Evolutionary conservation across 2,888 invertebrate species (phyloP), one percentile per base, ranked within the genome.

Genomic region (Hipparchia semele): DNA sequence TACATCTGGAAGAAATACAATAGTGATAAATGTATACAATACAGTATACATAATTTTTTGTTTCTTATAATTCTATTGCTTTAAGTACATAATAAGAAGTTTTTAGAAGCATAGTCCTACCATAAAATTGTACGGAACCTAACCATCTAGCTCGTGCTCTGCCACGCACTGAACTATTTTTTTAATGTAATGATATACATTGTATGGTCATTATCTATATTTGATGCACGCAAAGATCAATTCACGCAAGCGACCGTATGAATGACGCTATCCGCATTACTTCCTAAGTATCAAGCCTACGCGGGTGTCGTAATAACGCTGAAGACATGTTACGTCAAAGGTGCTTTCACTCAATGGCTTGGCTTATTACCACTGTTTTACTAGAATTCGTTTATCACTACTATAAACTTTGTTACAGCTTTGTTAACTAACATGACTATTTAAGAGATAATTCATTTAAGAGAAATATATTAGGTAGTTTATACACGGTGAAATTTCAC

Each of bases 191-290:
- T 65, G 49, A 49, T 33, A 13, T 12, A 6, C 65, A 23, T 13
- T 53, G 65, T 23, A 9, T 12, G 10, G 58, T 58, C 58, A 23
- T 67, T 46, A 67, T n/a, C 13, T 58, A 46, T 46, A 46, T 58
- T 58, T 58, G 23, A 45, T 67, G 58, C 46, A 67, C 67, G 54
- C 39, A 56, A 54, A 54, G 54, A 51, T 65, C 23, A 64, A 33
- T 33, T 77, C 74, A 69, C 74, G 68, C 69, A 75, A 79, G 68
- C 13, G 33, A 12, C 59, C 12, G n/a, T n/a, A n/a, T n/a, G 49
- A 45, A 56, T 60, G 56, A 61, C 66, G 71, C 67, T 65, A 56
- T 68, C 12, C 64, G 61, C 64, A 67, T 70, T 56, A 61, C 60
- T 53, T 65, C 70, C 49, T 33, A 68, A 70, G 69, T 69, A 73